Evolutionary conservation across 2,113 vertebrate species (phyloP).

Genomic region (Turdus rufiventris): DNA sequence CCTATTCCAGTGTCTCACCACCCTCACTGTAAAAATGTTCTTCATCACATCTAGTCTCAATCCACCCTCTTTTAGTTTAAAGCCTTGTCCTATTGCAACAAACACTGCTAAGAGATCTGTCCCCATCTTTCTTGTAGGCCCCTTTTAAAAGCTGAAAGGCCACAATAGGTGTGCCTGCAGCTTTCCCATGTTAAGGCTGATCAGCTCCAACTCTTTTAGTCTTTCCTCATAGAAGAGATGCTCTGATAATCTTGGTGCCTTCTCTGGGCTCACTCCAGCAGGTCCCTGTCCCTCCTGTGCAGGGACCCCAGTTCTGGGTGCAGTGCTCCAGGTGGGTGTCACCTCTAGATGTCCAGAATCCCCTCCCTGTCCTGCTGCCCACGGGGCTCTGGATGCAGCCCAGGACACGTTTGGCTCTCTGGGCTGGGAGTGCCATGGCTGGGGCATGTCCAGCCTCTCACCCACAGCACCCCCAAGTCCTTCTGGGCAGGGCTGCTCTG

Average conservation of each 20-base stretch:
- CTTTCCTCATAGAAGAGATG: not conserved
- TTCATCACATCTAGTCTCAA: not conserved
- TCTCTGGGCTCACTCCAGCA: rapidly evolving
- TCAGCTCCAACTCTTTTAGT: not conserved
- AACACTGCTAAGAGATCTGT: not conserved
- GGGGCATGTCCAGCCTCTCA: too few relatives aligned
- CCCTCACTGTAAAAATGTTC: not conserved
- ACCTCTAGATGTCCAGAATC: not conserved
- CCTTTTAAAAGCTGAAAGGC: not conserved
- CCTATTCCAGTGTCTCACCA: not conserved
- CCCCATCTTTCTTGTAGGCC: not conserved
- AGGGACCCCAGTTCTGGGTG: not conserved
- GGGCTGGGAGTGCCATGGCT: too few relatives aligned
- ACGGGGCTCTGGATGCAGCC: too few relatives aligned
- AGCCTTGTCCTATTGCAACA: not conserved
- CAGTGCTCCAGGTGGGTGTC: not conserved
- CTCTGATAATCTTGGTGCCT: not conserved
- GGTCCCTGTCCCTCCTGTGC: not conserved
- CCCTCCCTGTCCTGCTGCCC: not conserved
- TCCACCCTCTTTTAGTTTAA: not conserved
- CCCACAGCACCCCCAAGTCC: too few relatives aligned
- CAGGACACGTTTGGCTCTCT: too few relatives aligned
- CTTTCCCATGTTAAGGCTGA: not conserved
- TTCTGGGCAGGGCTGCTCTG: too few relatives aligned
- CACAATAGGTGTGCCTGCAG: not conserved